Percentiles rank a stretch among this genome's conserved stretches.
phyloP scores from a whole-genome alignment of 2,888 invertebrate species.

The Aricia artaxerxes region DNA sequence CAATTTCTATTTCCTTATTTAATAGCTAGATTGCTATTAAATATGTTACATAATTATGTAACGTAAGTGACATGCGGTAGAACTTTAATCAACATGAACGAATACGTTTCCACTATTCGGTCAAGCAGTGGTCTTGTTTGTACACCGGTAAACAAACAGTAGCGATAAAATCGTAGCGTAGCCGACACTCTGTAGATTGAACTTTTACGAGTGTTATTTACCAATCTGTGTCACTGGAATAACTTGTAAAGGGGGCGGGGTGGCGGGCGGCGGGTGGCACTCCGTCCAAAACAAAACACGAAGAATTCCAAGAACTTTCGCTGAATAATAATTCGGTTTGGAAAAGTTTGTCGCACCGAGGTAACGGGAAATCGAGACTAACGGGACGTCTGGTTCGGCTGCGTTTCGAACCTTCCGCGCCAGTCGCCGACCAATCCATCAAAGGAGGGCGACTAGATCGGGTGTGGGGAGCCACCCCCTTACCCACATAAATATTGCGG shows the following conservation, averaged over 20 bases:
- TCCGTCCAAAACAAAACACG: constrained; percentile 65
- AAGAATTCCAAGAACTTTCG: constrained; percentile 72
- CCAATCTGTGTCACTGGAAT: constrained; percentile 56
- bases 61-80: not conserved
- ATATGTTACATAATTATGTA: not conserved
- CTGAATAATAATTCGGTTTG: constrained; percentile 69
- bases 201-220: constrained; percentile 48
- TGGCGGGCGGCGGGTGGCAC: constrained; percentile 49
- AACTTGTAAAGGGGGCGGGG: constrained; percentile 51
- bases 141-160: constrained; percentile 35
- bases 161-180: constrained; percentile 37
- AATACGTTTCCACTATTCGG: not conserved
- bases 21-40: not conserved
- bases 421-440: constrained; percentile 80
- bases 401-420: constrained; percentile 74
- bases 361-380: constrained; percentile 71
- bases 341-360: constrained; percentile 67
- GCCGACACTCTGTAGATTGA: constrained; percentile 40
- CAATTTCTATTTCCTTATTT: not conserved
- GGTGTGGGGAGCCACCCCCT: constrained; percentile 69
- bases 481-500: constrained; percentile 81
- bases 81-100: not conserved
- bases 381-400: constrained; percentile 67
- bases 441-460: constrained; percentile 75
- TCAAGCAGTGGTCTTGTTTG: not conserved